Base-by-base conservation (phyloP, 2,888 invertebrate genomes). In the Antitype chi region DNA sequence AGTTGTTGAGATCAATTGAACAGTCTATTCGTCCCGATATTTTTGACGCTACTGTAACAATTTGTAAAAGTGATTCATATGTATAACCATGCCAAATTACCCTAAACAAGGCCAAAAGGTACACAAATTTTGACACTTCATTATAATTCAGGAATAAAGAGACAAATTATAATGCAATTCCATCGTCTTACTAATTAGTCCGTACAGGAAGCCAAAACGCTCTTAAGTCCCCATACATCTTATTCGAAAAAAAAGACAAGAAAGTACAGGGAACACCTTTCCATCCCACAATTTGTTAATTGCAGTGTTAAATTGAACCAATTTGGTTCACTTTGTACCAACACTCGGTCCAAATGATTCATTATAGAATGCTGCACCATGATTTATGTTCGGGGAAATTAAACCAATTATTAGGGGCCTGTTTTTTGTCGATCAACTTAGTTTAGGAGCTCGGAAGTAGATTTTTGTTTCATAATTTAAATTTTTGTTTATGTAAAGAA, bases 301-400 rank as follows among this genome's bases (percentile, higher is more conserved):
- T 79, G 84, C 85, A 80, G 85, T 82, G 85, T 89, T 87, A 87
- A 86, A 82, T 80, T 77, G 82, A 78, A 80, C 82, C 84, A 81
- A 89, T 89, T 86, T 82, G 75, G 78, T 84, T 79, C 78, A 83
- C 85, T 85, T 80, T 86, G 85, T 82, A 85, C 72, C 76, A 82
- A 77, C 80, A 80, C 76, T 76, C 74, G 67, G 52, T 64, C 67
- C 75, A 86, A 90, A 89, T 86, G 82, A 88, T 82, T 86, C 84
- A 90, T 88, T 89, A 87, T 87, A 85, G 78, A 87, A 85, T 69
- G 85, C 71, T 81, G 76, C 74, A 74, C 71, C 53, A 86, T 88
- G 89, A 89, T 90, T 89, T 88, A 89, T 89, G 82, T 72, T 63
- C 23, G 43, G 69, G 59, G 83, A 86, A 89, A 88, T 88, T 86